Percentiles rank a stretch among this genome's conserved stretches.
These are phyloP conservation scores for Bombus waltoni DNA, from an alignment of 1,140 invertebrate species.

Conservation along the genomic window DNA sequence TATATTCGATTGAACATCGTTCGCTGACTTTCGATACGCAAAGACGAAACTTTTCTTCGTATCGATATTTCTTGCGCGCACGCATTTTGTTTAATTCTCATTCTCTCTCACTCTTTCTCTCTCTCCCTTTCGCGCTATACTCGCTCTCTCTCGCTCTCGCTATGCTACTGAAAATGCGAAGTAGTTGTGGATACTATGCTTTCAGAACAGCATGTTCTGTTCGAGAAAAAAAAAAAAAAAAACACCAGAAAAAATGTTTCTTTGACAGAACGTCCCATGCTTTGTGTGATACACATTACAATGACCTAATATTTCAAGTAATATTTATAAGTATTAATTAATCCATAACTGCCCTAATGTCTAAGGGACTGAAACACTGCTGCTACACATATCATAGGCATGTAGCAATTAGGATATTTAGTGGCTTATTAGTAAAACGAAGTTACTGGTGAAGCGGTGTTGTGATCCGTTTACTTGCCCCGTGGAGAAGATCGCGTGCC, in stretches of 20 bases:
- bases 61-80: slow-evolving; percentile 16
- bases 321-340: slow-evolving; percentile 73
- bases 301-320: slow-evolving; percentile 67
- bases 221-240: slow-evolving; percentile 14
- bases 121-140: neutral
- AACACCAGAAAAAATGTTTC: neutral
- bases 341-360: slow-evolving; percentile 77
- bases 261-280: slow-evolving; percentile 48
- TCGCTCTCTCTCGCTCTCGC: neutral
- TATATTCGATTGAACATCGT: slow-evolving; percentile 16
- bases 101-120: neutral
- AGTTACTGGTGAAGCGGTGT: slow-evolving; percentile 59
- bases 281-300: slow-evolving; percentile 64
- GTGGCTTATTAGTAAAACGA: slow-evolving; percentile 69
- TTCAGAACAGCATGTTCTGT: slow-evolving; percentile 37
- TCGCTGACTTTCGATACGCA: slow-evolving; percentile 47
- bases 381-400: slow-evolving; percentile 78
- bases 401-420: slow-evolving; percentile 78
- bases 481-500: slow-evolving; percentile 76
- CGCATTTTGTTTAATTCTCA: neutral
- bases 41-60: neutral
- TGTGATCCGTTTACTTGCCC: slow-evolving; percentile 73
- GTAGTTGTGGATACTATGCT: slow-evolving; percentile 47
- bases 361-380: slow-evolving; percentile 78
- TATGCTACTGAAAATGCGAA: slow-evolving; percentile 54